Conservation (phyloP, 2,797 vertebrate genomes). For the Dicrostonyx torquatus region DNA sequence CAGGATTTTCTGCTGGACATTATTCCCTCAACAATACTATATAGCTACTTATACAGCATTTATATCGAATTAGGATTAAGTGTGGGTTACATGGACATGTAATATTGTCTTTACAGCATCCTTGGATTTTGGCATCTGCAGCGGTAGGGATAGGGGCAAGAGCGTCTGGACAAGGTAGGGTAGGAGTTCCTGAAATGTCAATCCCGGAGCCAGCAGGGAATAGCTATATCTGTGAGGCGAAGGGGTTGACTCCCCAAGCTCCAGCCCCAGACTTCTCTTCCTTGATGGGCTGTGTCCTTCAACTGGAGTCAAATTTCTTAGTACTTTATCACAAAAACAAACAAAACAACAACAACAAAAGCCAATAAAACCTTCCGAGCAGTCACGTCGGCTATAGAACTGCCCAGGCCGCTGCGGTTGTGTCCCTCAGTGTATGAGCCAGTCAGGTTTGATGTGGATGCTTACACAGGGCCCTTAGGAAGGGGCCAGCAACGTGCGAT, state of each 20-base stretch:
- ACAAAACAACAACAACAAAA: background rate
- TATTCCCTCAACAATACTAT: background rate
- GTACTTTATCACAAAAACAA: background rate
- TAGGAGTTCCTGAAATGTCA: background rate
- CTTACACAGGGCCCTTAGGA: background rate
- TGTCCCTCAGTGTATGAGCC: fast-evolving
- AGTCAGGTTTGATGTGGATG: fast-evolving
- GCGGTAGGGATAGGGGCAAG: background rate
- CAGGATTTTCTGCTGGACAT: too few species aligned
- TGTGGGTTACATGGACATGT: background rate
- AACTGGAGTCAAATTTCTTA: background rate
- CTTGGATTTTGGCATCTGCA: background rate
- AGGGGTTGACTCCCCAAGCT: background rate
- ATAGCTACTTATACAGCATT: background rate
- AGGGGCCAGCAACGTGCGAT: background rate
- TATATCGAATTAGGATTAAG: background rate
- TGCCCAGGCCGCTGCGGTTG: fast-evolving
- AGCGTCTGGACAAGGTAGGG: background rate
- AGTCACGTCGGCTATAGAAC: fast-evolving
- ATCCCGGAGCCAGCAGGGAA: background rate
- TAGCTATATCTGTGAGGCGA: too few species aligned
- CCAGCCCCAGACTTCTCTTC: background rate
- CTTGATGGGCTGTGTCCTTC: background rate
- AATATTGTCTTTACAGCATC: background rate
- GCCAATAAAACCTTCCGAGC: background rate